Base-by-base conservation (phyloP, 2,797 vertebrate species). In the Adelosebastes latens region DNA sequence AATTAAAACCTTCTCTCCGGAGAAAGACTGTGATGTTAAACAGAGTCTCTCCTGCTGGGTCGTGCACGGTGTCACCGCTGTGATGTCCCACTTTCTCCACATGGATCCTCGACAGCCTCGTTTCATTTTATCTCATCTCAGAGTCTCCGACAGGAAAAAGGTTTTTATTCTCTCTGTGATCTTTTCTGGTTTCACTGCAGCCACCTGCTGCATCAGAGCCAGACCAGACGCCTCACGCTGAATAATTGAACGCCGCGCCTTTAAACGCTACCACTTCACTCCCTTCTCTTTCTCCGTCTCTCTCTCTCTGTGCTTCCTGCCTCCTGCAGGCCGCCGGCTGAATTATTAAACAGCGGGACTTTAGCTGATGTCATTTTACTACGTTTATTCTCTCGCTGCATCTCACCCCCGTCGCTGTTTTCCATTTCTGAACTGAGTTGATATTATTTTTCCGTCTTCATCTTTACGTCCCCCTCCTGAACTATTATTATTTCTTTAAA, bases 151-250 rank as follows among this genome's bases (percentile, higher is more conserved):
- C 72, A 76, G 69, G 61, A 84, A 81, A 32, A 53, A 11, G 14
- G 9, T 32, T 46, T 52, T 67, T 20, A 25, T 58, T 73, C 62
- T 55, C 62, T 25, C 72, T 82, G 52, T 87, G 81, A 79, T 86
- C 63, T 77, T 39, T 46, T 62, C 4, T 27, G 73, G 82, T 88
- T 79, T 55, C 77, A 22, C 66, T 80, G 85, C 83, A 79, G 85
- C 83, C 87, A 89, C 85, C 87, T 88, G 86, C 86, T 89, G 84
- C 84, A 80, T 85, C 84, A 65, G 67, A 83, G 63, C 29, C 77
- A 34, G 72, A 70, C 77, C 86, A 87, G 85, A 84, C 86, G 39
- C 74, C 69, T 32, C 66, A 64, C 7, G 29, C 69, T 90, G 83
- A 86, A 90, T 92, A 78, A 90, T 90, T 90, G 39, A 91, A 79